Base-by-base conservation (phyloP, 1,140 invertebrate species). In the Polyergus mexicanus region DNA sequence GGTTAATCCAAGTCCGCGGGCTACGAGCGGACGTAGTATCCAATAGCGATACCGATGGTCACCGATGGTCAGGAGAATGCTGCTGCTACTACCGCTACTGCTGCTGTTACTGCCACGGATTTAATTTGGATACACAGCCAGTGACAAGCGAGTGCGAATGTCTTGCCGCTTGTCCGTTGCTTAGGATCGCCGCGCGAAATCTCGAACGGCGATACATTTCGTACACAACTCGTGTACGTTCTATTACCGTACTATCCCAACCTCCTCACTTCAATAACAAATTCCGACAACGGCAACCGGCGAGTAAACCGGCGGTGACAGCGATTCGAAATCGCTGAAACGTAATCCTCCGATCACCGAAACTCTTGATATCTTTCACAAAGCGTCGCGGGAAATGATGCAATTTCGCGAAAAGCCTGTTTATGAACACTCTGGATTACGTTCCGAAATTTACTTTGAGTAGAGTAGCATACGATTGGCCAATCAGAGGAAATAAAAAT, bases 1-100 rank as follows among this genome's bases (percentile, higher is more conserved):
- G 92, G 92, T 93, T 93, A 93, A 71, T 80, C 86, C 78, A 62
- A 93, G 77, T 80, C 86, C 78, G 66, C 65, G 41, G 13, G 51
- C 0, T 69, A 10, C 63, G 13, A 22, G 28, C 56, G 8, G 16
- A 28, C 22, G 41, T 11, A 11, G 13, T 28, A 44, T n/a, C 56
- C 10, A 13, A 32, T 10, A 3, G 41, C 38, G 28, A 25, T 75
- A 47, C 3, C 32, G 32, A 32, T 1, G 41, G 41, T 11, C 7
- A 8, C 32, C 3, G 32, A 41, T 2, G 41, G 19, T 56, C 69
- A 51, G 19, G 19, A 10, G 3, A 13, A 16, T 3, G 13, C 44
- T 47, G 13, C 13, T 47, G 1, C 3, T 16, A 3, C 13, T 47
- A 35, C 19, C 58, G n/a, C 11, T 11, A 56, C 56, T 56, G 47